Evolutionary conservation across 2,797 vertebrate genomes (phyloP), one percentile per base, ranked within the genome.

Genomic region (Sebastes flavidus): DNA sequence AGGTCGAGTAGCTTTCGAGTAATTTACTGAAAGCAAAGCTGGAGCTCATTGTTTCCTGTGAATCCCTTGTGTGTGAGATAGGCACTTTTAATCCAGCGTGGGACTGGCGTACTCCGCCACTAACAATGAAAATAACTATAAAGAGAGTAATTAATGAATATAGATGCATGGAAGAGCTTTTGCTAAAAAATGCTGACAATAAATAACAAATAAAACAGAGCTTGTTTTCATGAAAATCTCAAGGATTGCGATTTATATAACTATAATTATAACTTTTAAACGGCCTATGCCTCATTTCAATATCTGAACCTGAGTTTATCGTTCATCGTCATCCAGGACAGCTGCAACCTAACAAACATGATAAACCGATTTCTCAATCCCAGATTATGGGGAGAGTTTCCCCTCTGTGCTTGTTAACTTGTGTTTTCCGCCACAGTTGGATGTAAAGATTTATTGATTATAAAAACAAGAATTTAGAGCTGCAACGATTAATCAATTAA

Each of bases 331-430:
- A 68, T 60, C 10, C 2, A 11, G 14, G 69, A 61, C 46, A 65
- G 2, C 7, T 49, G 13, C 27, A 77, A 22, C 25, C 16, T 4
- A 71, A 46, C 16, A 49, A 34, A 52, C 27, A 1, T 6, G 14
- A 70, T 14, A 62, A 56, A 60, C 13, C 4, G 6, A 49, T 78
- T 56, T 76, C 54, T 75, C 59, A 84, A 36, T 32, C 11, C 13
- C 36, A 52, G 22, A 49, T 75, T 68, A 25, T n/a, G 1, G 16
- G 18, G 2, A 22, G 14, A 6, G 27, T 54, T 46, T 66, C 38
- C 24, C 61, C 29, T 11, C 1, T 56, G 63, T 42, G 49, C 78
- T 76, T 56, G 66, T 81, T 83, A 68, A 52, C n/a, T 16, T 9
- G 29, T 2, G n/a, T 56, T 58, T 59, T 62, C 16, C 2, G 24